Evolutionary conservation across 2,888 invertebrate species (phyloP), one percentile per base, ranked within the genome.

Genomic region (Phengaris arion): DNA sequence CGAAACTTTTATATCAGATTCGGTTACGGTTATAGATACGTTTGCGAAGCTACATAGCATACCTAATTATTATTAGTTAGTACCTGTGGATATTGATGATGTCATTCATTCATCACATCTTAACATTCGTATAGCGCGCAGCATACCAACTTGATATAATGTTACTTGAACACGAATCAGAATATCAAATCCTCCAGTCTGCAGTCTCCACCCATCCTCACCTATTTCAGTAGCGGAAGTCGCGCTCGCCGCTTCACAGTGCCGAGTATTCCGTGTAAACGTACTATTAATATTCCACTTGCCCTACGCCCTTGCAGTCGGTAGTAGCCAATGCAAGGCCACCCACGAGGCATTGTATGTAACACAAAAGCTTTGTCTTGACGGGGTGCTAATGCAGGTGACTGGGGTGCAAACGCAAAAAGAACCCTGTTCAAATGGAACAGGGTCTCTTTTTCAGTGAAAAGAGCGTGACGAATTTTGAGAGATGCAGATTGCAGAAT

Each of bases 211-310:
- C n/a, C 82, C 83, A 83, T 81, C 78, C 82, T 81, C 84, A 80
- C 89, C 88, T 88, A 89, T 90, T 90, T 91, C 83, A 85, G 87
- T 86, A 86, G 79, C 90, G 91, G 91, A 90, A 90, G 89, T 91
- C 89, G 88, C 90, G 88, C 89, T 87, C 78, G 59, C 59, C 85
- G 87, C 88, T 88, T 85, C 85, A 84, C 86, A 90, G 89, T 35
- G 86, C 84, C 85, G 83, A 35, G 35, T 35, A 35, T 90, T 90
- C 90, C 83, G 81, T 82, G 91, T 90, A 91, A 83, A 79, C 84
- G 80, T 80, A 84, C 85, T 87, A 90, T 89, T 87, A 89, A 88
- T 88, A 90, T 15, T 86, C 83, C 86, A 84, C 83, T 82, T 81
- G 83, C 84, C 82, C 57, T 76, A 74, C 79, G 79, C 79, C 80